phyloP scores from a whole-genome alignment of 2,797 vertebrate genomes.

The Lepilemur septentrionalis region DNA sequence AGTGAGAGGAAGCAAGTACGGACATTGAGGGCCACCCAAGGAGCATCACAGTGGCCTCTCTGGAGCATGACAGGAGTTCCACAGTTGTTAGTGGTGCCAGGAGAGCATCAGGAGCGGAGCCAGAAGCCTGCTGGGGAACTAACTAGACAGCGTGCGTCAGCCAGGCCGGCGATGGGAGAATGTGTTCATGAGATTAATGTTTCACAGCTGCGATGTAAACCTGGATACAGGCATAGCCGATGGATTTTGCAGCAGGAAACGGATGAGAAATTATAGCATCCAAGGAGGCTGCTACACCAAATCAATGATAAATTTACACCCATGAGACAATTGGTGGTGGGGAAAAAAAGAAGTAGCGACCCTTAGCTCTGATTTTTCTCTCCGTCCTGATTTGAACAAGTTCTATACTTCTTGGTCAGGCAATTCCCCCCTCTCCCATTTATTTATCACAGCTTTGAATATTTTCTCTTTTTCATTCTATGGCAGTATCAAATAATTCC shows the following conservation, averaged over 20 bases:
- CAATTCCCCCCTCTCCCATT: background rate
- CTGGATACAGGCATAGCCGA: slow-evolving; percentile 30
- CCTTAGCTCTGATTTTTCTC: background rate
- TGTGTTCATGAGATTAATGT: slow-evolving; percentile 64
- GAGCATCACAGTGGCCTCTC: background rate
- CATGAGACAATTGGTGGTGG: background rate
- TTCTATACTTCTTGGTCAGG: background rate
- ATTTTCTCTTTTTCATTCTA: background rate
- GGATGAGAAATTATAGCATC: slow-evolving; percentile 65
- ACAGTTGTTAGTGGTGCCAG: slow-evolving; percentile 10
- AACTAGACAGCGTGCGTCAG: slow-evolving; percentile 18
- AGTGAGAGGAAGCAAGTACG: slow-evolving; percentile 52
- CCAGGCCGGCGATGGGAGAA: background rate
- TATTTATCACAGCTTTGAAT: background rate
- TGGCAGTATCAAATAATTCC: background rate
- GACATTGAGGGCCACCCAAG: slow-evolving; percentile 6
- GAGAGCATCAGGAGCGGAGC: slow-evolving; percentile 38
- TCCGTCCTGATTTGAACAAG: background rate
- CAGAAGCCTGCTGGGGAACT: slow-evolving; percentile 62
- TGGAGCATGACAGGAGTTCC: slow-evolving; percentile 31
- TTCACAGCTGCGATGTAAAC: slow-evolving; percentile 73
- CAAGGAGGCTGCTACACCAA: slow-evolving; percentile 43
- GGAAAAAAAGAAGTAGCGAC: background rate
- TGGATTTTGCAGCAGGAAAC: slow-evolving; percentile 62
- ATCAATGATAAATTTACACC: slow-evolving; percentile 44